Percentiles rank a stretch among this genome's conserved stretches.
phyloP scores from a whole-genome alignment of 1,140 invertebrate species.

The Antheraea mylitta region DNA sequence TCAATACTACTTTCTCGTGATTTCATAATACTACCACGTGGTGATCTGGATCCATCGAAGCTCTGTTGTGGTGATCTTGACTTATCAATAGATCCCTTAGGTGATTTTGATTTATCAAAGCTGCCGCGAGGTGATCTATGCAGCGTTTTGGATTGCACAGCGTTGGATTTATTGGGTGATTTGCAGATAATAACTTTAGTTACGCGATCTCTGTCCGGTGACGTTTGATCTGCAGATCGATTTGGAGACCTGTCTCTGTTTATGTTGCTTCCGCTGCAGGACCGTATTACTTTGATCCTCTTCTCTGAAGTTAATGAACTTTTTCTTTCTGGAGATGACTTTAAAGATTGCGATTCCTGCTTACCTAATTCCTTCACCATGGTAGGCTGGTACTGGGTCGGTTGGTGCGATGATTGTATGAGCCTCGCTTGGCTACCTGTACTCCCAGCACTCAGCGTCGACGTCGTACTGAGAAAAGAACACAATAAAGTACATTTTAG shows the following conservation, averaged over 20 bases:
- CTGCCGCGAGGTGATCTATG: constrained; percentile 70
- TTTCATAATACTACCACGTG: constrained; percentile 67
- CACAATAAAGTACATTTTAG: neutral
- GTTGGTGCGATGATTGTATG: constrained; percentile 95
- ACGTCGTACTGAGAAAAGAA: constrained; percentile 86
- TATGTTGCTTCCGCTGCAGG: constrained; percentile 72
- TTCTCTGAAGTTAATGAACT: constrained; percentile 49
- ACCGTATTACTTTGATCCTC: constrained; percentile 70
- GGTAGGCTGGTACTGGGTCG: constrained; percentile 92
- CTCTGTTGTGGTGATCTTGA: constrained; percentile 70
- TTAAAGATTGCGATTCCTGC: constrained; percentile 75
- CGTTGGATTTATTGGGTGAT: constrained; percentile 75
- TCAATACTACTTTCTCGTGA: constrained; percentile 70
- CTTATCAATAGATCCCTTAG: constrained; percentile 66
- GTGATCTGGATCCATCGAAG: constrained; percentile 68
- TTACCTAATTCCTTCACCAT: constrained; percentile 93
- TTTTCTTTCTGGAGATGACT: constrained; percentile 71
- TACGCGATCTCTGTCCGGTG: constrained; percentile 65
- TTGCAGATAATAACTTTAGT: constrained; percentile 78
- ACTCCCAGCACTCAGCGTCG: constrained; percentile 95
- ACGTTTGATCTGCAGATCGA: constrained; percentile 45
- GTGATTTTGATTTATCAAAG: constrained; percentile 65
- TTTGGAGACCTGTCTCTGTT: constrained; percentile 69
- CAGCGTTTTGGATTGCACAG: constrained; percentile 63
- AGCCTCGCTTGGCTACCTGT: constrained; percentile 95